Conservation (phyloP, 35 echinoderm and acorn worm genomes). For the Lytechinus pictus region DNA sequence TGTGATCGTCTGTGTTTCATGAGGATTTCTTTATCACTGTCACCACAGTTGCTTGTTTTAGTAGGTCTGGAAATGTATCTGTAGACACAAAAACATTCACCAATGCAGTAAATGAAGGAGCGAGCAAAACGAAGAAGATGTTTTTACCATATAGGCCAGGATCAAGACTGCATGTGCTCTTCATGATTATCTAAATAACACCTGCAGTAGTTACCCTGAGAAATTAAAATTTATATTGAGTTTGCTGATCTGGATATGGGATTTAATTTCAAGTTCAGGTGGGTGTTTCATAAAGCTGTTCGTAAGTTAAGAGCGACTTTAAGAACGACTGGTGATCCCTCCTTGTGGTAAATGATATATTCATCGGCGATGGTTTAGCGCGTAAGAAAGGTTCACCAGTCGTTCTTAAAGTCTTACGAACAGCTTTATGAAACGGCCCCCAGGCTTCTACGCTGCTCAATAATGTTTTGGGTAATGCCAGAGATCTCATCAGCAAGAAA, state of each 20-base stretch:
- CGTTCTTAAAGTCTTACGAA: no score
- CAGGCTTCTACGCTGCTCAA: no score
- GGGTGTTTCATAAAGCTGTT: no score
- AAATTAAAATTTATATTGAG: neutral
- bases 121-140: neutral
- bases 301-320: no score
- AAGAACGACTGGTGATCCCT: no score
- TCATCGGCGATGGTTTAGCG: no score
- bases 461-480: neutral
- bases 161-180: slow-evolving; percentile 11
- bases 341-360: no score
- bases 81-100: slow-evolving; percentile 47
- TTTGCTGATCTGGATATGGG: neutral
- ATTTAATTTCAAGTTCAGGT: neutral
- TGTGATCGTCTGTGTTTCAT: slow-evolving; percentile 32
- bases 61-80: slow-evolving; percentile 7
- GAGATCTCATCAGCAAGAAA: neutral
- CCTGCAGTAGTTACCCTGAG: slow-evolving; percentile 10
- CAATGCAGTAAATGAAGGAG: slow-evolving; percentile 50
- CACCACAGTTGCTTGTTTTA: slow-evolving; percentile 60
- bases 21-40: slow-evolving; percentile 71
- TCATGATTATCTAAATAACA: neutral
- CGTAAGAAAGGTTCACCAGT: no score
- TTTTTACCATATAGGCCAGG: slow-evolving; percentile 41
- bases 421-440: no score